Evolutionary conservation across 2,888 invertebrate species (phyloP), one percentile per base, ranked within the genome.

Genomic region (Stenolophus ochropezus): DNA sequence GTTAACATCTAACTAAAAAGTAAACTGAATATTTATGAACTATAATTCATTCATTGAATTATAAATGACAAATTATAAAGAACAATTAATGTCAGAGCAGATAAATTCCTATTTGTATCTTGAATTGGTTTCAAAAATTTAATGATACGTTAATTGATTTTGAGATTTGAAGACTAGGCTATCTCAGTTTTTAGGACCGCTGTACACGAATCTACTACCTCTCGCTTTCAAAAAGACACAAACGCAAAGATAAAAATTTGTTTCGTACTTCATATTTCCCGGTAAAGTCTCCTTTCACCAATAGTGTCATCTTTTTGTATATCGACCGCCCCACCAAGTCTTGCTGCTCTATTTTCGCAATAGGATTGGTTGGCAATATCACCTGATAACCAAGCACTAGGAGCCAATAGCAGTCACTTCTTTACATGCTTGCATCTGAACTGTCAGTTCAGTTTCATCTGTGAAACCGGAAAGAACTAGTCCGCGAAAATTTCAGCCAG

Each of bases 381-480:
- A 81, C 81, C 81, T 81, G 81, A 81, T 81, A 25, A 25, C 53
- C 2, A 71, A n/a, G 16, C 21, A 77, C 16, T 49, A 23, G 23
- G 56, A 78, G 18, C 78, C 78, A 78, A 78, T 78, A 65, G 78
- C 25, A 11, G 53, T 73, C 73, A 23, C 49, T 73, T 73, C 49
- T 27, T 27, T n/a, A 14, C 25, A 14, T 56, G 27, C 25, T 21
- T 16, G 25, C 53, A 53, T 53, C 23, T 21, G 14, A 75, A 6
- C 73, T 80, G 71, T 58, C 80, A 80, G 80, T 80, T 16, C 73
- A 80, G 73, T 27, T 80, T 61, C 42, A 49, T 47, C 77, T 47
- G 4, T n/a, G 14, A 47, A 42, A 11, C 4, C 0, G n/a, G 4
- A 18, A 77, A 47, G 11, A 77, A n/a, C 77, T 56, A 33, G 8